Conservation (phyloP, 2,113 vertebrate species). For the Festucalex cinctus region DNA sequence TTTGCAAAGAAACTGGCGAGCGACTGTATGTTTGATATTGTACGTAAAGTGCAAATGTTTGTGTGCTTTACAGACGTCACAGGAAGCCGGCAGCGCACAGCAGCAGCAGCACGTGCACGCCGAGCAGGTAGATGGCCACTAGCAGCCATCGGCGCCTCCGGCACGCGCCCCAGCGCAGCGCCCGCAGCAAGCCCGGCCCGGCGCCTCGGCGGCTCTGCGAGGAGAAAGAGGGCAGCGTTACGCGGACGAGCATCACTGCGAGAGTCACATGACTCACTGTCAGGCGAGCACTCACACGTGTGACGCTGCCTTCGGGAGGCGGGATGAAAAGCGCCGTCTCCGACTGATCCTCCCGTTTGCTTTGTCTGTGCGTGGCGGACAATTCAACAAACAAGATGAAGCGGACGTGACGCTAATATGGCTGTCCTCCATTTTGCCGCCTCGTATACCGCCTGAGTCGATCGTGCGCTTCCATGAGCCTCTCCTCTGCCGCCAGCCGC, state of each 20-base stretch:
- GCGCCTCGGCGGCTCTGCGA: constrained; percentile 71
- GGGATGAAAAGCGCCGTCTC: constrained; percentile 82
- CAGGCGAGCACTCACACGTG: constrained; percentile 72
- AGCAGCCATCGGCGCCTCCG: constrained; percentile 82
- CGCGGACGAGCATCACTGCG: not conserved
- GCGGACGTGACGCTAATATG: not conserved
- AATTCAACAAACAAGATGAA: constrained; percentile 5
- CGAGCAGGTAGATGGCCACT: constrained; percentile 78
- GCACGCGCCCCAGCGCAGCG: constrained; percentile 74
- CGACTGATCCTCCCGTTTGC: constrained; percentile 69
- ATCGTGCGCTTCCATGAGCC: constrained; percentile 80
- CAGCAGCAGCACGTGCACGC: constrained; percentile 82
- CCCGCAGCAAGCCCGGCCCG: constrained; percentile 68
- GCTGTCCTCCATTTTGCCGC: not conserved
- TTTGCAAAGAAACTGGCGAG: too few species aligned
- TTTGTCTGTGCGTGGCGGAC: constrained; percentile 72
- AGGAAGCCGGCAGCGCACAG: constrained; percentile 87
- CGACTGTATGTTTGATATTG: not conserved
- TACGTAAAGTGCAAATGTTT: constrained; percentile 56
- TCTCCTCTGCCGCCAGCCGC: constrained; percentile 77
- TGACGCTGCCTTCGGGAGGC: constrained; percentile 68
- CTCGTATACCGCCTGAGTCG: constrained; percentile 67
- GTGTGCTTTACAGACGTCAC: constrained; percentile 55
- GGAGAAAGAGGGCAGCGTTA: not conserved
- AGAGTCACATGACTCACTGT: not conserved